A percentile compares a stretch with the other conserved stretches of the same genome.
Conservation (phyloP, 2,113 vertebrate species). For the Forbesichthys papilliferus region DNA sequence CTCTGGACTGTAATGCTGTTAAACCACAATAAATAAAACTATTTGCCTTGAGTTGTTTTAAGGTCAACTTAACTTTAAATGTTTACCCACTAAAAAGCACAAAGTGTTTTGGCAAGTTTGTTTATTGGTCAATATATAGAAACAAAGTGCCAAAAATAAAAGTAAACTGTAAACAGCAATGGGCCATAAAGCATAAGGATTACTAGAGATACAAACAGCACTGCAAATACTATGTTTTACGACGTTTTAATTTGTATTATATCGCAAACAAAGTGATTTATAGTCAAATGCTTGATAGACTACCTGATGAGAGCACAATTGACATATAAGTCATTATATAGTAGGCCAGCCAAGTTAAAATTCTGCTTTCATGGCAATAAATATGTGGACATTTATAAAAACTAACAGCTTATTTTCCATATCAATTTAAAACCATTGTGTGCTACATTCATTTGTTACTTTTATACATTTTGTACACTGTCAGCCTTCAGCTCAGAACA, state of each 20-base stretch:
- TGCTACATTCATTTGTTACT: constrained; percentile 66
- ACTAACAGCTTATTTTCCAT: constrained; percentile 40
- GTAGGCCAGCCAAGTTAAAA: constrained; percentile 18
- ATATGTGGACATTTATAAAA: constrained; percentile 55
- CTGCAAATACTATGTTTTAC: constrained; percentile 30
- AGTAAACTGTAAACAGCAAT: constrained; percentile 47
- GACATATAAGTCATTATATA: constrained; percentile 12
- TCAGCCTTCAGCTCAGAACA: constrained; percentile 33
- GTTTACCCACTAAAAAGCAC: too few species aligned
- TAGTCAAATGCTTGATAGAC: constrained; percentile 24
- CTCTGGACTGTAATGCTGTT: constrained; percentile 2
- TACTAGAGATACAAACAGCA: constrained; percentile 51
- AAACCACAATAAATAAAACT: neutral
- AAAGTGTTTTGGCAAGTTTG: constrained; percentile 41
- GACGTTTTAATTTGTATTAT: constrained; percentile 30
- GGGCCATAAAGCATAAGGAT: constrained; percentile 49
- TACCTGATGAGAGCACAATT: constrained; percentile 21
- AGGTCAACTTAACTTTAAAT: neutral
- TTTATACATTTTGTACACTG: constrained; percentile 50
- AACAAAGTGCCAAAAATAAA: constrained; percentile 40
- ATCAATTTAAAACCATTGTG: constrained; percentile 37
- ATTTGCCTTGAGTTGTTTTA: neutral
- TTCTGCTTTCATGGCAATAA: constrained; percentile 53
- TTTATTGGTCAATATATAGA: constrained; percentile 57
- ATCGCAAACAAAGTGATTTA: constrained; percentile 16